Evolutionary conservation across 2,888 invertebrate species (phyloP), one percentile per base, ranked within the genome.

Genomic region (Meiosimyza decipiens): DNA sequence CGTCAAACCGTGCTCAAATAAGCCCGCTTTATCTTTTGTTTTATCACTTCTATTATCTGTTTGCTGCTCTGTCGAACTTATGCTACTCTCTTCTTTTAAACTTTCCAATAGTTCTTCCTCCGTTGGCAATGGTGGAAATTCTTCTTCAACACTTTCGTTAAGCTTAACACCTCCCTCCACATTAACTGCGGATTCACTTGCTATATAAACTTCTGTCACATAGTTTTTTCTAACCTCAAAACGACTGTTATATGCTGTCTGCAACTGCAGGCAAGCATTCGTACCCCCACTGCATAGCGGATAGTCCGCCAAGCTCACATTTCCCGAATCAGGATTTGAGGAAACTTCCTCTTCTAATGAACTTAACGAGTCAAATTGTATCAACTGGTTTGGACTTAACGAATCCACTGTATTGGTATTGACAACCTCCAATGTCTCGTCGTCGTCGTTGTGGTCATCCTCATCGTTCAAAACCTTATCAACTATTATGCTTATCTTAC

Each of bases 271-370:
- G 15, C 81, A 83, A 40, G 81, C 81, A 77, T 84, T 83, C 7
- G 79, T 77, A 12, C 59, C 70, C 9, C 73, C 57, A 67, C 76
- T 77, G 6, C 75, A 78, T 18, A 86, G 76, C 0, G 86, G 85
- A 74, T 81, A 86, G 67, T 86, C 86, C 0, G 85, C 81, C 52
- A 86, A 77, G 68, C 86, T 86, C 16, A 84, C 86, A 81, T 85
- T 86, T 7, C 86, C 87, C 74, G 86, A 86, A 74, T 86, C 86
- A 2, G 86, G 86, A 79, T 85, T 86, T 3, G 86, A 86, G 3
- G 83, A 86, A 6, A 78, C 82, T 65, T 82, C 82, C 50, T 55
- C 64, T 3, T 64, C 64, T 13, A 49, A 16, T 11, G 78, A 78
- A 65, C 85, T 85, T 47, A 83, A 76, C 12, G 85, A 85, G 75